Conservation (phyloP, 2,797 vertebrate genomes). For the Gallinago solitaria region DNA sequence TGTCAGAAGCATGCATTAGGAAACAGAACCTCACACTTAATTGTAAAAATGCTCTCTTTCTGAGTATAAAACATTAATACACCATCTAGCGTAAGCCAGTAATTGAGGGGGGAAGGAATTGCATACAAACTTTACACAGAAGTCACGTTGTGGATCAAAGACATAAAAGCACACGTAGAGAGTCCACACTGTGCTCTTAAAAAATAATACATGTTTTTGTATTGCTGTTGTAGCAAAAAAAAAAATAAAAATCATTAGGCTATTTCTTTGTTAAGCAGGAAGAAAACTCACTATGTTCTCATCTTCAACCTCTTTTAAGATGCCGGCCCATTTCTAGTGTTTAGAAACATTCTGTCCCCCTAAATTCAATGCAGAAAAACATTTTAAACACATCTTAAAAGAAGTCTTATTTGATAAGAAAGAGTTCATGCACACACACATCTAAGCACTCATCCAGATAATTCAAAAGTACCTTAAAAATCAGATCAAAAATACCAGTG, state of each 20-base stretch:
- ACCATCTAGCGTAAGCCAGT: background rate
- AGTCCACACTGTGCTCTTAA: background rate
- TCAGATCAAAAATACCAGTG: background rate
- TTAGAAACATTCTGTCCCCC: background rate
- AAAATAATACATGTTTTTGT: background rate
- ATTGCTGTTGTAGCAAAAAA: background rate
- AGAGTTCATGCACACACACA: background rate
- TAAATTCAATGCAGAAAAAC: background rate
- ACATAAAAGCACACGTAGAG: background rate
- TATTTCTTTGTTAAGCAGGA: background rate
- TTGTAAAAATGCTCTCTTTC: background rate
- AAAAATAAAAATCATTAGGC: background rate
- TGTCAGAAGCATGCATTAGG: background rate
- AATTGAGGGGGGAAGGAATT: background rate
- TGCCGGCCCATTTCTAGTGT: too few species aligned
- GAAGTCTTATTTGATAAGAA: background rate
- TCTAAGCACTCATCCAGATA: background rate
- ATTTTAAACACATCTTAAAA: background rate
- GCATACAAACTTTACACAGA: fast-evolving
- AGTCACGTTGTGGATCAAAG: background rate
- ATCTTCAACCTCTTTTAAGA: background rate
- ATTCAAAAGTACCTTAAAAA: background rate
- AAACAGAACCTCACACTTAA: background rate
- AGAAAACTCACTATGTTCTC: background rate
- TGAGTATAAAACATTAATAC: background rate